Evolutionary conservation across 1,140 invertebrate genomes (phyloP).

Genomic region (Drosophila tsacasi): DNA sequence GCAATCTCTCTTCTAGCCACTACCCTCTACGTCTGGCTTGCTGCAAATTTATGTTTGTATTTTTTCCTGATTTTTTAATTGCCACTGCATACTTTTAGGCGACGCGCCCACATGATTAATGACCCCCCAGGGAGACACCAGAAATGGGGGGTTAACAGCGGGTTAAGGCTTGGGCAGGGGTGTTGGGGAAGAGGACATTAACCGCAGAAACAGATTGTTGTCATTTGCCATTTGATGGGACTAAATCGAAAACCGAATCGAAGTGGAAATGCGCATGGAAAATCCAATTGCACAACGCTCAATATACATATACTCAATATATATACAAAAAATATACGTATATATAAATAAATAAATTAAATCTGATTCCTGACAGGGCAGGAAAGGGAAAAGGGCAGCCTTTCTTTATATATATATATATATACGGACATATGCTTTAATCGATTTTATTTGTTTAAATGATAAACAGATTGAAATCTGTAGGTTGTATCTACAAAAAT

Average conservation of each 20-base stretch:
- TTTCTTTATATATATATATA: conserved; percentile 6
- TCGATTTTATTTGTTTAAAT: conserved; percentile 17
- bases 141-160: conserved; percentile 6
- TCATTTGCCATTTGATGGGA: conserved; percentile 71
- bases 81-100: conserved; percentile 68
- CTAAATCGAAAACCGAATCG: conserved; percentile 50
- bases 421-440: neutral
- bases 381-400: conserved; percentile 8
- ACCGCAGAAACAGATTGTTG: conserved; percentile 73
- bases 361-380: conserved; percentile 40
- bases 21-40: conserved; percentile 29
- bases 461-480: neutral
- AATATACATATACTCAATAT: neutral
- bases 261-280: conserved; percentile 29
- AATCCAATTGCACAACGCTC: conserved; percentile 44
- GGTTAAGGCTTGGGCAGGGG: neutral
- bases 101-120: conserved; percentile 70
- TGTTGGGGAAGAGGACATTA: conserved; percentile 18
- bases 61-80: conserved; percentile 61
- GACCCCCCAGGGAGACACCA: conserved; percentile 23
- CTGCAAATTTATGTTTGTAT: conserved; percentile 65
- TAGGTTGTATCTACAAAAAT: neutral
- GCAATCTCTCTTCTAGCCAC: conserved; percentile 19
- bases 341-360: conserved; percentile 63
- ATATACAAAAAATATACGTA: conserved; percentile 24